Conservation (phyloP, 2,113 vertebrate species). For the Meriones unguiculatus region DNA sequence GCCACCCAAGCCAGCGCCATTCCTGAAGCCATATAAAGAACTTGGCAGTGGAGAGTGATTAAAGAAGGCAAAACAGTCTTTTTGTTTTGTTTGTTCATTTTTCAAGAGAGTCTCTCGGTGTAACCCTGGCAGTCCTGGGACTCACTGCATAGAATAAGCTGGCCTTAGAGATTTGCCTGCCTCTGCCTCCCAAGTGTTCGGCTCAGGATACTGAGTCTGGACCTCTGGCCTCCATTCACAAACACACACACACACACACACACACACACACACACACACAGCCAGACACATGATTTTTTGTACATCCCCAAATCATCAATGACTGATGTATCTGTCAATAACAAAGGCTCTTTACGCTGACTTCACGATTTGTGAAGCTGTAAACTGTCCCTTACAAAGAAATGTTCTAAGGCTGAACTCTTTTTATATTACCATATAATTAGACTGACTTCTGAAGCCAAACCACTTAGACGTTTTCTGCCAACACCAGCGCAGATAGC, state of each 20-base stretch:
- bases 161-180: background rate
- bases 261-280: background rate
- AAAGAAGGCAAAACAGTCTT: background rate
- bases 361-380: slow-evolving; percentile 4
- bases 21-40: background rate
- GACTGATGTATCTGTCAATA: slow-evolving; percentile 15
- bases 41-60: background rate
- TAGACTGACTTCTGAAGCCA: slow-evolving; percentile 74
- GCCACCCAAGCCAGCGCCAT: background rate
- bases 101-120: background rate
- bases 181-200: background rate
- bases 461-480: slow-evolving; percentile 60
- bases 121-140: background rate
- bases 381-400: slow-evolving; percentile 17
- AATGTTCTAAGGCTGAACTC: slow-evolving; percentile 42
- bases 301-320: slow-evolving; percentile 30
- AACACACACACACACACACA: rapidly evolving
- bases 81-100: background rate
- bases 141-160: background rate
- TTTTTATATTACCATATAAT: slow-evolving; percentile 71
- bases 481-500: slow-evolving; percentile 75
- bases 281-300: background rate
- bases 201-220: background rate
- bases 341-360: slow-evolving; percentile 18
- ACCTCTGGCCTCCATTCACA: background rate